Evolutionary conservation across 1,140 invertebrate genomes (phyloP).

Genomic region (Metaphire vulgaris): DNA sequence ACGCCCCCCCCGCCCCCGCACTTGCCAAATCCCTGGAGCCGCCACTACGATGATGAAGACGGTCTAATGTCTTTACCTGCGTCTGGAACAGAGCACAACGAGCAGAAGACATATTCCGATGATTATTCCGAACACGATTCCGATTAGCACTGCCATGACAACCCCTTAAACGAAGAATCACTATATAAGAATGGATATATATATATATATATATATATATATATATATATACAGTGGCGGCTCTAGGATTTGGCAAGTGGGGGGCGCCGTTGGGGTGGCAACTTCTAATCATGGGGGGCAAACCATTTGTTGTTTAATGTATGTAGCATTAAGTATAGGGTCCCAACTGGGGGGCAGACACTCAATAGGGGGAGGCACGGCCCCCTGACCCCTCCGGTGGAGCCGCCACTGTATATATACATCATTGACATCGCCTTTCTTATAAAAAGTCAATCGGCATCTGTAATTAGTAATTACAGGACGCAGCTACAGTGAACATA

Average conservation of each 20-base stretch:
- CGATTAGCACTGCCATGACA: neutral
- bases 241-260: neutral
- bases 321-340: too few species aligned
- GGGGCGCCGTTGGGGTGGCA: too few species aligned
- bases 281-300: neutral
- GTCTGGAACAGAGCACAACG: neutral
- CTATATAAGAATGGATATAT: neutral
- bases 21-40: neutral
- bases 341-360: too few species aligned
- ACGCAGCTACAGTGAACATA: too few species aligned
- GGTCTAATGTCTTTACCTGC: neutral
- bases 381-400: too few species aligned
- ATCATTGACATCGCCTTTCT: too few species aligned
- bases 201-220: neutral
- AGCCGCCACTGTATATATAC: too few species aligned
- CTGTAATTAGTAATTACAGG: too few species aligned
- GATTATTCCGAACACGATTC: neutral
- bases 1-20: too few species aligned
- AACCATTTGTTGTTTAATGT: neutral
- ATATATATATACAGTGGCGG: neutral
- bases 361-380: too few species aligned
- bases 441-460: too few species aligned
- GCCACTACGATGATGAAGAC: neutral
- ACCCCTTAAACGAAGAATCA: neutral
- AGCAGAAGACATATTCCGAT: neutral